phyloP scores from a whole-genome alignment of 2,888 invertebrate species.

The Melipona bicolor region DNA sequence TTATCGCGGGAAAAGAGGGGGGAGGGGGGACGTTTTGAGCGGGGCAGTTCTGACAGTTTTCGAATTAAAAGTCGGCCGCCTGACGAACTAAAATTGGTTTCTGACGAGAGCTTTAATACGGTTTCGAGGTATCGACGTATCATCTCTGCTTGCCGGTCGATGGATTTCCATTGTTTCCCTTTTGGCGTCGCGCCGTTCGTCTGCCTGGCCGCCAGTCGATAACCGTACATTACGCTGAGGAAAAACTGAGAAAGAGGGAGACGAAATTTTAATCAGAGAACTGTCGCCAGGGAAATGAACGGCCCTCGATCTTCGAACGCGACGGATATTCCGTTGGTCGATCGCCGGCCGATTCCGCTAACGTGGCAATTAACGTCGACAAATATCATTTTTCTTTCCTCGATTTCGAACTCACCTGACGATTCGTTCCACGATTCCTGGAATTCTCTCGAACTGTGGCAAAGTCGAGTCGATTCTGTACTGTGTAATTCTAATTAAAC shows the following conservation, averaged over 20 bases:
- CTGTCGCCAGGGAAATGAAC: conserved; percentile 31
- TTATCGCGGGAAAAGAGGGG: conserved; percentile 24
- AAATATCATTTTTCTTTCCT: neutral
- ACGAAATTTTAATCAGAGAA: conserved; percentile 41
- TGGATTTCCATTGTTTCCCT: conserved; percentile 65
- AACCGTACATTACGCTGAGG: conserved; percentile 20
- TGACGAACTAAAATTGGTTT: conserved; percentile 53
- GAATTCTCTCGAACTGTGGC: too few relatives aligned
- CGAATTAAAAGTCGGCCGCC: conserved; percentile 59
- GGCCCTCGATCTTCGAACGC: neutral
- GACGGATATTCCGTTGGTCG: neutral
- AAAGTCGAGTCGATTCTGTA: too few relatives aligned
- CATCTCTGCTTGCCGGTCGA: conserved; percentile 50
- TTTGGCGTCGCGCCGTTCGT: conserved; percentile 43
- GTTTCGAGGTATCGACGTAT: conserved; percentile 64
- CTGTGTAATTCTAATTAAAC: neutral
- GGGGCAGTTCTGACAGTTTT: conserved; percentile 42
- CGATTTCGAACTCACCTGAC: too few relatives aligned
- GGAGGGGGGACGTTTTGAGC: neutral
- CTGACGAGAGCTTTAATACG: conserved; percentile 67
- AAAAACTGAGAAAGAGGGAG: neutral
- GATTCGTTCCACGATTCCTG: too few relatives aligned
- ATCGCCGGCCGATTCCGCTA: neutral
- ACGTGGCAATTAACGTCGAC: neutral
- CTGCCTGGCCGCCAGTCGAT: conserved; percentile 46